Base-by-base conservation (phyloP, 2,113 vertebrate species). In the Astur gentilis region DNA sequence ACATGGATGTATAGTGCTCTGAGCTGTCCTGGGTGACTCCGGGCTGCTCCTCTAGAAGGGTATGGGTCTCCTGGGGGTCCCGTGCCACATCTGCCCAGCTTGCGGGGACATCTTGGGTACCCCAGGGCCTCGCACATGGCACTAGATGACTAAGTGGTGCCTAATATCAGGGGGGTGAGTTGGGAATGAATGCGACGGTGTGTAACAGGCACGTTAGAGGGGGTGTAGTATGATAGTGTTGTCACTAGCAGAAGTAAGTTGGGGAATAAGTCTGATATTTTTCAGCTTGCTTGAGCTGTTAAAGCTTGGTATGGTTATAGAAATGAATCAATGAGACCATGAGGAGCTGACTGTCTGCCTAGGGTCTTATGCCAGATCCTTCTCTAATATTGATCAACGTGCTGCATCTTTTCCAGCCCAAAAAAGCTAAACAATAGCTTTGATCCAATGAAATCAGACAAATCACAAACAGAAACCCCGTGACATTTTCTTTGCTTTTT, bases 191-290 rank as follows among this genome's bases (percentile, higher is more conserved):
- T 29, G 50, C 5, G 10, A 21, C 1, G 1, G 36, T 23, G n/a
- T 29, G 2, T 85, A 83, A 50, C 18, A 88, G 29, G 27, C 11
- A 49, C 6, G n/a, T 49, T 29, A 34, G 65, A 69, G 83, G 26
- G 29, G 6, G 2, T 25, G 4, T 52, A 27, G 5, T 36, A 38
- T 0, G 0, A 50, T 9, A 78, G 50, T 6, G 6, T 13, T 75
- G n/a, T 36, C 45, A 31, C 55, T 42, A 60, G 38, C 64, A 67
- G n/a, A 50, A 84, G n/a, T 38, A 82, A 34, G 3, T 26, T 36
- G 60, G n/a, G 44, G 55, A 79, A 71, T 84, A 78, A 55, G 75
- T 60, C 29, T 75, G 61, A 34, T 8, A 9, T 66, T 94, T 94
- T 40, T 27, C 52, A 77, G 21, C 31, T 89, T 64, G 34, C 47